Evolutionary conservation across 1,140 invertebrate genomes (phyloP).

Genomic region (Drosophila novamexicana): DNA sequence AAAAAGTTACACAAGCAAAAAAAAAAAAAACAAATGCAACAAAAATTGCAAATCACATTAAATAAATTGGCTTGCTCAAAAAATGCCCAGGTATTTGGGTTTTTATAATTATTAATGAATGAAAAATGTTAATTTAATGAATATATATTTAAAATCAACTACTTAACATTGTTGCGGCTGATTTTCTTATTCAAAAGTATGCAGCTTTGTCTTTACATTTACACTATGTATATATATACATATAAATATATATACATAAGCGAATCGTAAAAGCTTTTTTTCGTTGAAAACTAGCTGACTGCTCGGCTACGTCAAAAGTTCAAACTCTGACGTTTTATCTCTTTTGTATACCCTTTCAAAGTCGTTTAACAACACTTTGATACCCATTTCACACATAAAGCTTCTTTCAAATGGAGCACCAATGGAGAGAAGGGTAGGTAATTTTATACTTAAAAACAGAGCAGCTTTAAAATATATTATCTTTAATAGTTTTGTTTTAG

Average conservation of each 20-base stretch:
- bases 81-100: conserved; percentile 3
- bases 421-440: too few relatives aligned
- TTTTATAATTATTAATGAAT: conserved; percentile 30
- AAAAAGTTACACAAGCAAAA: conserved; percentile 7
- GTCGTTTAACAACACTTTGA: background rate
- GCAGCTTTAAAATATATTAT: too few relatives aligned
- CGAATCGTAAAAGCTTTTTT: conserved; percentile 47
- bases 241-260: conserved; percentile 1
- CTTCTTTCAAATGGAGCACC: too few relatives aligned
- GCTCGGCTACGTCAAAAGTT: conserved; percentile 34
- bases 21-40: conserved; percentile 18
- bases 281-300: conserved; percentile 29
- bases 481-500: too few relatives aligned
- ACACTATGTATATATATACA: background rate
- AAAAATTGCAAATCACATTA: conserved; percentile 40
- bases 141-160: background rate
- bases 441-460: too few relatives aligned
- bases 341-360: conserved; percentile 19
- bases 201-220: background rate
- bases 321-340: conserved; percentile 12
- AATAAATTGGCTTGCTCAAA: background rate
- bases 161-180: background rate
- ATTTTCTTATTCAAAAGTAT: background rate
- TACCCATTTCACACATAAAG: background rate
- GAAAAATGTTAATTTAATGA: background rate